Evolutionary conservation across 1,140 invertebrate species (phyloP).

Genomic region (Penaeus japonicus): DNA sequence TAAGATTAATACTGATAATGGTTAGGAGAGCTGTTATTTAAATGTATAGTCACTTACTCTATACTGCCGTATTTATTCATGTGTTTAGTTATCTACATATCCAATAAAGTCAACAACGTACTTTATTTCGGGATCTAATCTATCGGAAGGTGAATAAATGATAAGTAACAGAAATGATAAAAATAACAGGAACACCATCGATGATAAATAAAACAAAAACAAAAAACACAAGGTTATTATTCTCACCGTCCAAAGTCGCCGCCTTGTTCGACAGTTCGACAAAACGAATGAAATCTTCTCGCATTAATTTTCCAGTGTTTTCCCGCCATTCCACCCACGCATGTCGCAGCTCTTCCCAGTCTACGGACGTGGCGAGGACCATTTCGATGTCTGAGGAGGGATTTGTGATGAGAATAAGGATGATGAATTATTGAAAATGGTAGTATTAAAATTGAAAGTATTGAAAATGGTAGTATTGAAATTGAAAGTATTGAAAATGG

Average conservation of each 20-base stretch:
- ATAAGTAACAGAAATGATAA: background rate
- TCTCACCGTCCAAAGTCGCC: constrained; percentile 35
- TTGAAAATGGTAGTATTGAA: too few relatives aligned
- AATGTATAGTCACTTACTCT: too few relatives aligned
- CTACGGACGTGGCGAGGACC: constrained; percentile 24
- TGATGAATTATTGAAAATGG: background rate
- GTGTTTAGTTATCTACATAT: too few relatives aligned
- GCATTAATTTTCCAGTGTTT: constrained; percentile 30
- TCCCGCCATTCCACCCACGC: constrained; percentile 49
- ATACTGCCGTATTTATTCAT: too few relatives aligned
- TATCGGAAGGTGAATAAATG: too few relatives aligned
- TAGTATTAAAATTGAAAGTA: too few relatives aligned
- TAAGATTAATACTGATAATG: too few relatives aligned
- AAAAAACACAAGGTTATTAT: background rate
- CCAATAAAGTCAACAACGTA: too few relatives aligned
- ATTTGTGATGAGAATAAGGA: background rate
- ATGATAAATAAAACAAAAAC: background rate
- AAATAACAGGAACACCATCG: background rate
- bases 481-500: too few relatives aligned
- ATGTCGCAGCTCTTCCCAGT: constrained; percentile 42
- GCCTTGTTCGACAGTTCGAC: constrained; percentile 49
- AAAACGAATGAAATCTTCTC: constrained; percentile 22
- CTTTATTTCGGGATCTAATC: too few relatives aligned
- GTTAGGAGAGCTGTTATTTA: too few relatives aligned
- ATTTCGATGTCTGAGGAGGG: constrained; percentile 54